phyloP scores from a whole-genome alignment of 2,113 vertebrate genomes.

The Pyrgilauda ruficollis region DNA sequence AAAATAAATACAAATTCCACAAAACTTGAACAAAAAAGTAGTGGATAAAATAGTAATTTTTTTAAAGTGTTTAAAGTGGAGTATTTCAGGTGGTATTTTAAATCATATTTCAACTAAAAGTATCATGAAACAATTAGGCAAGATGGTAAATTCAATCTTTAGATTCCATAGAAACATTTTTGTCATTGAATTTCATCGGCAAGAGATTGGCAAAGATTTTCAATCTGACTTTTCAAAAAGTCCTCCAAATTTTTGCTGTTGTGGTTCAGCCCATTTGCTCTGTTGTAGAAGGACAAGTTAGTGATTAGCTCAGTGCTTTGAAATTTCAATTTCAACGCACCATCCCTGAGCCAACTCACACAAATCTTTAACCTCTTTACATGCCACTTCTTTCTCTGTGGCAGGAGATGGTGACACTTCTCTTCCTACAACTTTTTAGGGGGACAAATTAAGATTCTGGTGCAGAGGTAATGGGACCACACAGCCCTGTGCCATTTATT shows the following conservation, averaged over 20 bases:
- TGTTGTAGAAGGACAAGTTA: not conserved
- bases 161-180: not conserved
- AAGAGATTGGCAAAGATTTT: not conserved
- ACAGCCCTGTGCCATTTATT: not conserved
- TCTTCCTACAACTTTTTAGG: not conserved
- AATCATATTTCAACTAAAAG: not conserved
- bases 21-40: not conserved
- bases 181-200: not conserved
- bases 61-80: not conserved
- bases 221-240: not conserved
- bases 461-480: not conserved
- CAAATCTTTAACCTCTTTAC: not conserved
- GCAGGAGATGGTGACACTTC: not conserved
- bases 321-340: not conserved
- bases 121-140: not conserved
- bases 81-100: not conserved
- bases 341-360: not conserved
- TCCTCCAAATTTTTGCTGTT: not conserved
- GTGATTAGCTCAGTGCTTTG: not conserved
- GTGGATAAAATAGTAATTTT: not conserved
- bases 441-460: not conserved
- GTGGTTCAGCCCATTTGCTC: accelerated
- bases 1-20: not conserved
- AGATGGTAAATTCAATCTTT: not conserved
- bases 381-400: not conserved